phyloP scores from a whole-genome alignment of 2,113 vertebrate species.

The Silurus asotus region DNA sequence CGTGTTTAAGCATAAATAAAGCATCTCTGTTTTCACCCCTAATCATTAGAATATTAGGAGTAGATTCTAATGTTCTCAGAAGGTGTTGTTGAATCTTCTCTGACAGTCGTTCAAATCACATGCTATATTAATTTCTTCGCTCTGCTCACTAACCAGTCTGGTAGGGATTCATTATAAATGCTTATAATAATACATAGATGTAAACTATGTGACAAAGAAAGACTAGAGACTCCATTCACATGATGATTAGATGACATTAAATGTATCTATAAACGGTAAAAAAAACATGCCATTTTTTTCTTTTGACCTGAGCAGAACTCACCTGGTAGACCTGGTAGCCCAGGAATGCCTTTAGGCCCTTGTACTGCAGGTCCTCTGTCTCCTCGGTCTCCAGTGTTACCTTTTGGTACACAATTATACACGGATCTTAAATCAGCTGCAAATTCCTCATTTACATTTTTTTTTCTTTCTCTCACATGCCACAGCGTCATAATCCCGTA shows the following conservation, averaged over 20 bases:
- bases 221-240: not conserved
- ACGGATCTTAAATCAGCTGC: not conserved
- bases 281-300: not conserved
- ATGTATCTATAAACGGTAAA: not conserved
- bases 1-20: not conserved
- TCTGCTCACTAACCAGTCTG: not conserved
- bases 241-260: not conserved
- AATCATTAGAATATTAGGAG: not conserved
- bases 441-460: not conserved
- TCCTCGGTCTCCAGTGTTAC: slow-evolving; percentile 90
- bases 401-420: slow-evolving; percentile 63
- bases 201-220: too few species aligned
- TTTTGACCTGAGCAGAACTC: slow-evolving; percentile 39
- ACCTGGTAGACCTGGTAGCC: slow-evolving; percentile 89
- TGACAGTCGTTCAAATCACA: not conserved
- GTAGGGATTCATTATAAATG: too few species aligned
- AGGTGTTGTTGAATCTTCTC: not conserved
- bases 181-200: not conserved
- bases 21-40: not conserved
- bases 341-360: slow-evolving; percentile 85
- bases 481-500: slow-evolving; percentile 60
- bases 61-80: not conserved
- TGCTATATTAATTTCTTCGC: not conserved
- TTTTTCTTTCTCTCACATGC: not conserved
- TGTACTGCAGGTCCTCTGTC: slow-evolving; percentile 84